Evolutionary conservation across 2,797 vertebrate genomes (phyloP).

Genomic region (Pantherophis alleghaniensis): DNA sequence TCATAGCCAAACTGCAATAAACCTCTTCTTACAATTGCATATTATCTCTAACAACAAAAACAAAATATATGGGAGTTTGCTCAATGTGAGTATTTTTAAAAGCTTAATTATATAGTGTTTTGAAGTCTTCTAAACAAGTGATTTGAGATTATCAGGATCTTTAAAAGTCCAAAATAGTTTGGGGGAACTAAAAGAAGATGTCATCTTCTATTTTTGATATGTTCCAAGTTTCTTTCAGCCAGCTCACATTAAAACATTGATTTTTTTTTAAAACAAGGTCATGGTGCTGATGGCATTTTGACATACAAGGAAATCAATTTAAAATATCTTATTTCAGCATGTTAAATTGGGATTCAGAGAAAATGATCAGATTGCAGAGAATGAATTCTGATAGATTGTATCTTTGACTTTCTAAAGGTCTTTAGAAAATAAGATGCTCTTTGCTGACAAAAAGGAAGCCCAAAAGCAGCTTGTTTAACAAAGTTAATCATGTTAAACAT

Average conservation of each 20-base stretch:
- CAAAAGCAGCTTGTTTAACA: slow-evolving; percentile 3
- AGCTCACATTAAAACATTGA: background rate
- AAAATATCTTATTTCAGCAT: slow-evolving; percentile 25
- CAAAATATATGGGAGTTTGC: background rate
- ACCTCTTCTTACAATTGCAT: background rate
- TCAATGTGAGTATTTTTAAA: background rate
- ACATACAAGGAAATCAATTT: slow-evolving; percentile 26
- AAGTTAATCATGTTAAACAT: background rate
- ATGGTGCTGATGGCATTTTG: background rate
- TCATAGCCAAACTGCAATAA: background rate
- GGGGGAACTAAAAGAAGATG: background rate
- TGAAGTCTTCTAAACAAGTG: background rate
- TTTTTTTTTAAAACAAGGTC: slow-evolving; percentile 41
- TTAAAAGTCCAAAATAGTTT: background rate
- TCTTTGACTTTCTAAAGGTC: background rate
- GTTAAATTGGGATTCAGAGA: background rate
- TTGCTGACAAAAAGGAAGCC: fast-evolving
- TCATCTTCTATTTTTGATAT: fast-evolving
- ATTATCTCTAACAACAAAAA: background rate
- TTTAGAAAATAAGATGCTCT: background rate
- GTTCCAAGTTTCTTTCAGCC: background rate
- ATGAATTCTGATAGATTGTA: fast-evolving
- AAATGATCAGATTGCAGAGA: slow-evolving; percentile 2
- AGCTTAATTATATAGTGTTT: background rate
- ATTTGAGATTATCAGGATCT: background rate